Evolutionary conservation across 2,888 invertebrate genomes (phyloP).

Genomic region (Trachelus tabidus): DNA sequence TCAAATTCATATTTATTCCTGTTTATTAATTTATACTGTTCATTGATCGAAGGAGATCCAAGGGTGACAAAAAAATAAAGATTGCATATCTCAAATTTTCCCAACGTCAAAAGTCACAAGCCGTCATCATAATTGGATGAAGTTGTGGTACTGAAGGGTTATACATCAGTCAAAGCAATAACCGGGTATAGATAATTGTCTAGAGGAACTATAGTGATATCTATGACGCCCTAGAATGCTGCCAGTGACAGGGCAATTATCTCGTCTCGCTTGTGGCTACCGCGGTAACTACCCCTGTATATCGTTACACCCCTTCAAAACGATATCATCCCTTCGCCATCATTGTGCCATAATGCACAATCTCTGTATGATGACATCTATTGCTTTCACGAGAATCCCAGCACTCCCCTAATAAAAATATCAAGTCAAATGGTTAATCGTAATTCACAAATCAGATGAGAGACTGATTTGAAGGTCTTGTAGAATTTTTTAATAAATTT

Average conservation of each 20-base stretch:
- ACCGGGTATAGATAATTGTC: neutral
- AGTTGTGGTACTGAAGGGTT: neutral
- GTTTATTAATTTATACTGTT: neutral
- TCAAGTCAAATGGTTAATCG: neutral
- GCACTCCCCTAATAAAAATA: neutral
- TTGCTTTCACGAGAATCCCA: slow-evolving; percentile 18
- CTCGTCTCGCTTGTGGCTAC: slow-evolving; percentile 51
- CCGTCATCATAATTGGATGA: neutral
- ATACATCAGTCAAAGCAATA: slow-evolving; percentile 4
- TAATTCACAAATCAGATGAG: neutral
- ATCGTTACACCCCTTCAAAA: neutral
- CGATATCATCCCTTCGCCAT: slow-evolving; percentile 18
- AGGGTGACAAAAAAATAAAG: neutral
- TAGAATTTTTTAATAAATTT: neutral
- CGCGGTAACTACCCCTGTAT: neutral
- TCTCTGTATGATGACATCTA: slow-evolving; percentile 45
- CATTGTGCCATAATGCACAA: slow-evolving; percentile 34
- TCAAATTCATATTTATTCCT: neutral
- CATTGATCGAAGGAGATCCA: neutral
- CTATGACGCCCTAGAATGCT: slow-evolving; percentile 44
- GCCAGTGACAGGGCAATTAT: slow-evolving; percentile 60
- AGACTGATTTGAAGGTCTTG: neutral
- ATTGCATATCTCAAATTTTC: neutral
- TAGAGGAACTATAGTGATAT: slow-evolving; percentile 14
- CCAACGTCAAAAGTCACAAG: neutral